Percentiles rank a stretch among this genome's conserved stretches.
Conservation (phyloP, 2,797 vertebrate species). For the Zalophus californianus region DNA sequence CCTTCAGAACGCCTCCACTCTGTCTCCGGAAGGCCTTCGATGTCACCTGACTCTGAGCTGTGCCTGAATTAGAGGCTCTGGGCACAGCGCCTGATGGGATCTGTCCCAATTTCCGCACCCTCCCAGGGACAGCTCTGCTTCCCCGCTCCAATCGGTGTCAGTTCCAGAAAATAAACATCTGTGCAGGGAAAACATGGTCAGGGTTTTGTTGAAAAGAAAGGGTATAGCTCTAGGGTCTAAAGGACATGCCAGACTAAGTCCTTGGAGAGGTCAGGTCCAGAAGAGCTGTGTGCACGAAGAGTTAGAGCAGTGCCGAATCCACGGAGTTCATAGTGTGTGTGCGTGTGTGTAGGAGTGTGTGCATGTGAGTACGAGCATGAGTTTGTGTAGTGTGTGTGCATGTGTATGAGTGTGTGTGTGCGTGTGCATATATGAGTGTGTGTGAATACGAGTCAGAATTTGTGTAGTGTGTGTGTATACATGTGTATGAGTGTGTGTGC, state of each 20-base stretch:
- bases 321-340: neutral
- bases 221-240: neutral
- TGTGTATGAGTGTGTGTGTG: neutral
- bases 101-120: neutral
- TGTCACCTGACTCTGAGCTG: neutral
- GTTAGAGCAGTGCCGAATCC: neutral
- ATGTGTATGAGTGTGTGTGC: too few species aligned
- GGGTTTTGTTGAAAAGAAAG: neutral
- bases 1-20: neutral
- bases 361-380: neutral
- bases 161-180: conserved; percentile 45
- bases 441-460: neutral
- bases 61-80: neutral
- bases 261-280: neutral
- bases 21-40: neutral
- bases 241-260: neutral
- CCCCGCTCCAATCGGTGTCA: too few species aligned
- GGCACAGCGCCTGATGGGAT: neutral
- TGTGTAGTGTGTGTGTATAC: neutral
- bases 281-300: fast-evolving
- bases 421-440: neutral
- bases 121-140: neutral
- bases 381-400: neutral
- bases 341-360: neutral
- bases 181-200: neutral